Evolutionary conservation across 2,113 vertebrate species (phyloP).

Genomic region (Probosciger aterrimus): DNA sequence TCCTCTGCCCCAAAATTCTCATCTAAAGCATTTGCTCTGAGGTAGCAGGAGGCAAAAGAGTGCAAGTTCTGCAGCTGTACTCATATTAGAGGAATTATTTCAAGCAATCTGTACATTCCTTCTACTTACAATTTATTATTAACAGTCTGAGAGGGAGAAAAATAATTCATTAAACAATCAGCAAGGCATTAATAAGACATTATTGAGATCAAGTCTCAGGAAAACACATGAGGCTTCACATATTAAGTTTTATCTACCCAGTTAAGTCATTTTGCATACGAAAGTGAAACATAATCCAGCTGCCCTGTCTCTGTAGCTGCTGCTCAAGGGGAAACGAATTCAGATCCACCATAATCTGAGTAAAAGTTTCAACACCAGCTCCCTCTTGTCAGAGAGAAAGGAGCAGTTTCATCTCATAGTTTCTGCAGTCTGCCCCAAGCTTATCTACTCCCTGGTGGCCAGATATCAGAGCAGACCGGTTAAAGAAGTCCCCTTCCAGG

Average conservation of each 20-base stretch:
- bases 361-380: conserved; percentile 42
- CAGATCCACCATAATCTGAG: conserved; percentile 44
- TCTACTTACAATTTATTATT: conserved; percentile 48
- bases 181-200: conserved; percentile 44
- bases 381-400: conserved; percentile 12
- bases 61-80: not conserved
- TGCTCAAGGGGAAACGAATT: conserved; percentile 47
- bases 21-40: not conserved
- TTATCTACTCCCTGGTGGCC: conserved; percentile 5
- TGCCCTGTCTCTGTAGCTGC: conserved; percentile 18
- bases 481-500: not conserved
- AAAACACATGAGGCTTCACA: conserved; percentile 46
- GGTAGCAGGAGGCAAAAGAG: not conserved
- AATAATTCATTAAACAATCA: conserved; percentile 60
- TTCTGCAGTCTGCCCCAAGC: not conserved
- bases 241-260: conserved; percentile 51
- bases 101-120: not conserved
- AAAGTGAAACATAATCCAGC: conserved; percentile 50
- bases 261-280: conserved; percentile 59
- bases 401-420: conserved; percentile 23
- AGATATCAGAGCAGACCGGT: not conserved
- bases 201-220: conserved; percentile 40
- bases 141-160: conserved; percentile 38
- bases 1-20: not conserved
- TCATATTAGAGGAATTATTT: conserved; percentile 17